These are phyloP conservation scores for Plumapathes pennacea DNA, from an alignment of 92 coral and sea anemone genomes.

Conservation along the genomic window DNA sequence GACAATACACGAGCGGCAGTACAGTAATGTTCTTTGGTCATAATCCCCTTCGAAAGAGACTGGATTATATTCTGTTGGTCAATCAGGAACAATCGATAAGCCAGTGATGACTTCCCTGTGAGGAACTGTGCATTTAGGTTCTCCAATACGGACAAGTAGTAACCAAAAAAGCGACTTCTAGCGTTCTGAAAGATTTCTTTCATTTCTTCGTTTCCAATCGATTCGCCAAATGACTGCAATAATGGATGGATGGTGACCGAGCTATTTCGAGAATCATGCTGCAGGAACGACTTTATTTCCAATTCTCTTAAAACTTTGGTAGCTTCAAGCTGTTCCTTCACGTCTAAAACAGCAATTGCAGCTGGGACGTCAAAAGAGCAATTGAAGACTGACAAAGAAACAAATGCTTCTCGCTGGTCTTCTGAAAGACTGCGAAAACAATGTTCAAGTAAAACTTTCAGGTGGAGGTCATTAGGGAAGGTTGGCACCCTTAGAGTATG, in stretches of 20 bases:
- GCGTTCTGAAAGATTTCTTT: conserved; percentile 2
- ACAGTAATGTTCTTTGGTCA: neutral
- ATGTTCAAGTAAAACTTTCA: conserved; percentile 16
- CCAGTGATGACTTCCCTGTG: conserved; percentile 3
- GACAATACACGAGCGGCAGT: conserved; percentile 2
- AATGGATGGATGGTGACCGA: conserved; percentile 29
- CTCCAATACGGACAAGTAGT: neutral
- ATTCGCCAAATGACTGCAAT: conserved; percentile 12
- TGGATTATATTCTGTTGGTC: conserved; percentile 11
- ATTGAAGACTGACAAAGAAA: conserved; percentile 12
- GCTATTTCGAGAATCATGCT: neutral
- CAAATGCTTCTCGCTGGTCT: conserved; percentile 11
- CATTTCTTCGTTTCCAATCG: conserved; percentile 24
- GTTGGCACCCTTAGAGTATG: conserved; percentile 18
- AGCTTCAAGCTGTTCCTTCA: neutral
- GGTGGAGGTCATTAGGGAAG: conserved; percentile 5
- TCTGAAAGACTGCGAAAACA: conserved; percentile 18
- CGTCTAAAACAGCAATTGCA: conserved; percentile 24
- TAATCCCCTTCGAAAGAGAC: neutral
- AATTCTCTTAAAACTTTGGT: neutral
- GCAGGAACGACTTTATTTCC: conserved; percentile 18
- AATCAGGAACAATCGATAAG: conserved; percentile 10
- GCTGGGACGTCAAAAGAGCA: neutral
- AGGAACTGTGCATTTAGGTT: conserved; percentile 22
- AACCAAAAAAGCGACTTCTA: conserved; percentile 1